These are phyloP conservation scores for Psittacara wagleri DNA, from an alignment of 2,113 vertebrate species.

Conservation along the genomic window DNA sequence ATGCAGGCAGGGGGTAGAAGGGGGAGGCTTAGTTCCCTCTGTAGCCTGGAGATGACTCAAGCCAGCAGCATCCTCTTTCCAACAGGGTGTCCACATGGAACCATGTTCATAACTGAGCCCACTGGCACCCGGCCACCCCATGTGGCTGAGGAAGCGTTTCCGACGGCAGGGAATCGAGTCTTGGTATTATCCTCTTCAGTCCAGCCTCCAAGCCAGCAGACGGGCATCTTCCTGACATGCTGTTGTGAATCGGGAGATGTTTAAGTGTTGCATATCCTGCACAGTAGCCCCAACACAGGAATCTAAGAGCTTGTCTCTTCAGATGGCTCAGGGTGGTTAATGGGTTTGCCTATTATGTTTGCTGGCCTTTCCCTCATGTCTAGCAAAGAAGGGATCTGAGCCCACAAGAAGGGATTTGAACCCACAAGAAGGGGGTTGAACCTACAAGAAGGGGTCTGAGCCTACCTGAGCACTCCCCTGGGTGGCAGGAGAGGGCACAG, in stretches of 20 bases:
- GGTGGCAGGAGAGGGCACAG: neutral
- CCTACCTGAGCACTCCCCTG: neutral
- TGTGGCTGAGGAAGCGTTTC: neutral
- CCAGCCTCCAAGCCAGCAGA: neutral
- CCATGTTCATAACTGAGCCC: neutral
- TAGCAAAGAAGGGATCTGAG: neutral
- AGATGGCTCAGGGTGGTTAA: fast-evolving
- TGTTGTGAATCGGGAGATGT: neutral
- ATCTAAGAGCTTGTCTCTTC: conserved; percentile 4
- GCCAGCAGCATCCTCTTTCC: conserved; percentile 13
- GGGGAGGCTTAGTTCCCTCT: neutral
- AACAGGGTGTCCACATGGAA: neutral
- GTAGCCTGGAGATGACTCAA: neutral
- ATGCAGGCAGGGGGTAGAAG: neutral
- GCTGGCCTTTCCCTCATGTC: fast-evolving
- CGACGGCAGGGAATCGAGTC: neutral
- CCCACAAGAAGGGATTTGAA: neutral
- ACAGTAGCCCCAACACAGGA: neutral
- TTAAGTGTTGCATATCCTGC: neutral
- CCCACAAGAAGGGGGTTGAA: neutral
- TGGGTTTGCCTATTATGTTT: neutral
- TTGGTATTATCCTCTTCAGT: fast-evolving
- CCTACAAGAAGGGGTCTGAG: neutral
- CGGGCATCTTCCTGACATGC: neutral
- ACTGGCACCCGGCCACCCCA: neutral